These are phyloP conservation scores for Cladorhizidae sp. DNA, from an alignment of 37 sponge, comb jelly and placozoan genomes.

Conservation along the genomic window DNA sequence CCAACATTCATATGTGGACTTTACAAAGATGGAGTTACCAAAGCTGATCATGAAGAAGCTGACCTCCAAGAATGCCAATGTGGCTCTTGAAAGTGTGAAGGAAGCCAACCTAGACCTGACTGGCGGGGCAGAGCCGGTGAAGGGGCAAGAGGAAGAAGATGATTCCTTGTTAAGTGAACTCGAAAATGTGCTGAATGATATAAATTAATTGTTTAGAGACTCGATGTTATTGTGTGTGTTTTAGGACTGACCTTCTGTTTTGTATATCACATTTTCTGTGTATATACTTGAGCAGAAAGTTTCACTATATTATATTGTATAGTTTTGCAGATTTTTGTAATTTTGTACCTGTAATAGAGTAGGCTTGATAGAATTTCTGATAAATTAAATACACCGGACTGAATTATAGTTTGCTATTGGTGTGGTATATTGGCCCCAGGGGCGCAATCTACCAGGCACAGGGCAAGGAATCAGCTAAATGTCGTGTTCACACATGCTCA, in stretches of 20 bases:
- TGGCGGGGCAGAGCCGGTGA: neutral
- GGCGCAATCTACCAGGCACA: too few relatives aligned
- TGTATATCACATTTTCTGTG: neutral
- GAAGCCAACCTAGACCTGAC: neutral
- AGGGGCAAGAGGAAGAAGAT: neutral
- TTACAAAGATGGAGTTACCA: slow-evolving; percentile 2
- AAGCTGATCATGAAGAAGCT: neutral
- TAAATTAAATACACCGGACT: too few relatives aligned
- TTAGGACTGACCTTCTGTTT: neutral
- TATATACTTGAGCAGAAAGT: too few relatives aligned
- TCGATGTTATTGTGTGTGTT: neutral
- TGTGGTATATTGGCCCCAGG: too few relatives aligned
- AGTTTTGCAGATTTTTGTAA: too few relatives aligned
- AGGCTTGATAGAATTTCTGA: too few relatives aligned
- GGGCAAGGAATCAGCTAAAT: too few relatives aligned
- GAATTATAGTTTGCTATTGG: too few relatives aligned
- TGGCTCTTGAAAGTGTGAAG: neutral
- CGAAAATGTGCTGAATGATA: neutral
- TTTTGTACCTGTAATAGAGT: too few relatives aligned
- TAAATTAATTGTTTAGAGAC: neutral
- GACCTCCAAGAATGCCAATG: neutral
- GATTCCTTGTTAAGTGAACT: slow-evolving; percentile 1
- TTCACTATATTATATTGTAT: too few relatives aligned
- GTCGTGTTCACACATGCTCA: too few relatives aligned
- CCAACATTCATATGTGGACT: neutral